A percentile compares a stretch with the other conserved stretches of the same genome.
These are phyloP conservation scores for Pygoscelis adeliae DNA, from an alignment of 2,113 vertebrate genomes.

Conservation along the genomic window DNA sequence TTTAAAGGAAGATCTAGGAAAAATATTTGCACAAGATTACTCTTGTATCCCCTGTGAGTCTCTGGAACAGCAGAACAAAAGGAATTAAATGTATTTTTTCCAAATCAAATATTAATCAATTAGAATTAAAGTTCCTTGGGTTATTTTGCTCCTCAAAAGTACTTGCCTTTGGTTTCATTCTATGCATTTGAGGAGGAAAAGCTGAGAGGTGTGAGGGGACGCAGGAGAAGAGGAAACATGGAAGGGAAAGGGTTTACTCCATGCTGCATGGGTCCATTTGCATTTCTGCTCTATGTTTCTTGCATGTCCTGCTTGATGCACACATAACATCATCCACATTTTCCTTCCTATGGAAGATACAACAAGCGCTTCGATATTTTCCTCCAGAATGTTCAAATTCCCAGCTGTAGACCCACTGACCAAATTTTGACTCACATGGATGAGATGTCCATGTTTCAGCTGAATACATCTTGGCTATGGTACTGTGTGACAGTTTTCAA, in stretches of 20 bases:
- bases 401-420: neutral
- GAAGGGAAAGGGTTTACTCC: neutral
- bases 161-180: neutral
- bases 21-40: neutral
- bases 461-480: neutral
- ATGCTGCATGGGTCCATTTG: neutral
- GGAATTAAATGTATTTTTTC: conserved; percentile 4
- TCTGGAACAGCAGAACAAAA: neutral
- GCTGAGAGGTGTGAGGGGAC: neutral
- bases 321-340: neutral
- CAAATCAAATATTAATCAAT: conserved; percentile 28
- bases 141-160: neutral
- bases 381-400: neutral
- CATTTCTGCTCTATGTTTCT: neutral
- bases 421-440: neutral
- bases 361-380: neutral
- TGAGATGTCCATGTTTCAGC: neutral
- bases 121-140: neutral
- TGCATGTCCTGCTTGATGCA: neutral
- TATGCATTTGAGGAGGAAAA: neutral
- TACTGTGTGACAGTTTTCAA: neutral
- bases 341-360: neutral
- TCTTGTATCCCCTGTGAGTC: neutral
- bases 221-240: neutral
- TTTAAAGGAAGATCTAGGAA: conserved; percentile 14